Conservation (phyloP, 37 sponge, comb jelly and placozoan species). For the Bolinopsis microptera region DNA sequence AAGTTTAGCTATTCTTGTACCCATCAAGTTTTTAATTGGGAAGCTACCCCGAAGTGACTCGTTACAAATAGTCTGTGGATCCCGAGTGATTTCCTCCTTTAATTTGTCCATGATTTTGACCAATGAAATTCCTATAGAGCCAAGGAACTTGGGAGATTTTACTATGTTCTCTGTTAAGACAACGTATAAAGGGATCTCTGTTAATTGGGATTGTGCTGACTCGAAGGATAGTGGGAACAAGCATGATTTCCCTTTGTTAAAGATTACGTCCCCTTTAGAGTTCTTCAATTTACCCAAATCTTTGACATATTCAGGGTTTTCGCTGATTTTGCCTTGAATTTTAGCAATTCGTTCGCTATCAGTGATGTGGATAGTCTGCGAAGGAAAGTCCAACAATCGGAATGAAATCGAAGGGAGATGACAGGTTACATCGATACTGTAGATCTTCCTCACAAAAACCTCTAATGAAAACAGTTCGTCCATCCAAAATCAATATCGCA, state of each 20-base stretch:
- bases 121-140: slow-evolving; percentile 33
- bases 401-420: slow-evolving; percentile 40
- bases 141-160: not conserved
- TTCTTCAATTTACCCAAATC: slow-evolving; percentile 23
- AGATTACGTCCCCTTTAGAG: slow-evolving; percentile 50
- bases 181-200: slow-evolving; percentile 4
- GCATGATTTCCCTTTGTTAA: slow-evolving; percentile 57
- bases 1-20: slow-evolving; percentile 6
- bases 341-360: slow-evolving; percentile 25
- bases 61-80: slow-evolving; percentile 19
- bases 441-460: slow-evolving; percentile 40
- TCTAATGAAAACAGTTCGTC: slow-evolving; percentile 49
- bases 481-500: not conserved
- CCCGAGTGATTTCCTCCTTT: not conserved
- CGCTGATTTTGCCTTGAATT: slow-evolving; percentile 15
- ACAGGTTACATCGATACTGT: not conserved
- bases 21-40: slow-evolving; percentile 51
- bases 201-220: slow-evolving; percentile 19
- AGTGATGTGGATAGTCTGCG: slow-evolving; percentile 46
- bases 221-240: slow-evolving; percentile 49
- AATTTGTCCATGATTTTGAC: slow-evolving; percentile 23
- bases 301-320: not conserved
- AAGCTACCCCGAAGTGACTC: slow-evolving; percentile 10
- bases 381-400: slow-evolving; percentile 28
- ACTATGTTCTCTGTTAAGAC: not conserved